A percentile compares a stretch with the other conserved stretches of the same genome.
Evolutionary conservation across 2,113 vertebrate genomes (phyloP).

Genomic region (Ammodramus savannarum): DNA sequence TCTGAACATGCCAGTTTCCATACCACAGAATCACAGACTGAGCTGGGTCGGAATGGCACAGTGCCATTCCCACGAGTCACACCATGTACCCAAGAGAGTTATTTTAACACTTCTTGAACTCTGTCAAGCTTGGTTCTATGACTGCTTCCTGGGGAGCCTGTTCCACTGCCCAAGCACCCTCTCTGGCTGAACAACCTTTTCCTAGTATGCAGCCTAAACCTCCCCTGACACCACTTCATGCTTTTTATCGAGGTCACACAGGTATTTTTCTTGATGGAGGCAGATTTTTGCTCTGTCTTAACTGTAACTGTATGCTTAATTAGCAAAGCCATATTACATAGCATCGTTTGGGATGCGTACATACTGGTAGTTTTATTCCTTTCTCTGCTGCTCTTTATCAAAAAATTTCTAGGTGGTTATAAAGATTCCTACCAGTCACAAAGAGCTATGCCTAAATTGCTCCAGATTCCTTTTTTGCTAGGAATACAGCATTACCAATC

Average conservation of each 20-base stretch:
- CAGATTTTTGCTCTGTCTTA: not conserved
- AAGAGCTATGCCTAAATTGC: not conserved
- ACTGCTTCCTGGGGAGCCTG: not conserved
- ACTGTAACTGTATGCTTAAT: not conserved
- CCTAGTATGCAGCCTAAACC: not conserved
- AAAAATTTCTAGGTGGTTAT: not conserved
- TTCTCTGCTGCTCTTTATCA: not conserved
- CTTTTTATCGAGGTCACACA: not conserved
- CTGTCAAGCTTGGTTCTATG: not conserved
- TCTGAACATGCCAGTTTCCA: not conserved
- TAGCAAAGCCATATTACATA: not conserved
- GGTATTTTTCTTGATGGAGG: not conserved
- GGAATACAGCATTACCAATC: not conserved
- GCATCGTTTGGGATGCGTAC: not conserved
- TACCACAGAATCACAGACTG: not conserved
- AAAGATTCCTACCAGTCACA: not conserved
- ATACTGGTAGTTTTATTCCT: not conserved
- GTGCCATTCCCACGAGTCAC: too few relatives aligned
- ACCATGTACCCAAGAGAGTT: not conserved
- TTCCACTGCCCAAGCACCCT: not conserved
- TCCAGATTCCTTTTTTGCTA: not conserved
- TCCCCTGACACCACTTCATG: not conserved
- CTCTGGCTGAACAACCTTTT: not conserved
- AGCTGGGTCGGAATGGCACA: too few relatives aligned
- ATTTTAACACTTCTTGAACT: not conserved